These are phyloP conservation scores for Noctuana brunneofusca DNA, from an alignment of 2,888 invertebrate species.

Conservation along the genomic window DNA sequence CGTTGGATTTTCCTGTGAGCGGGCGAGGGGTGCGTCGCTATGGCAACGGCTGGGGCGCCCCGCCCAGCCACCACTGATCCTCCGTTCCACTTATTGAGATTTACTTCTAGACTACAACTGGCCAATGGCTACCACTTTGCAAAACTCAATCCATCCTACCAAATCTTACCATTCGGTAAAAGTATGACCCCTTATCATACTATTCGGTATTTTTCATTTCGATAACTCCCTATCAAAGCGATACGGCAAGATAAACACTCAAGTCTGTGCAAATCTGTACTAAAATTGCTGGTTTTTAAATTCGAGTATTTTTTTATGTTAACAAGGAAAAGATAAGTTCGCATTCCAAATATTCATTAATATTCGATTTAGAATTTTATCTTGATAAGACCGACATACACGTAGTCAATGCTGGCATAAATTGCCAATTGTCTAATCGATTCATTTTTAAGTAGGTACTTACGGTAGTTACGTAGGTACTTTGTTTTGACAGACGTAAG, in stretches of 20 bases:
- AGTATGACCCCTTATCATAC: slow-evolving; percentile 22
- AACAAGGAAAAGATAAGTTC: slow-evolving; percentile 11
- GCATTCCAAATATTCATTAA: not conserved
- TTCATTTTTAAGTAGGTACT: not conserved
- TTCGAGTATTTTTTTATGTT: slow-evolving; percentile 1
- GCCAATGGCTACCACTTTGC: slow-evolving; percentile 11
- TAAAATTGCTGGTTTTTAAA: slow-evolving; percentile 22
- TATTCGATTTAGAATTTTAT: slow-evolving; percentile 6
- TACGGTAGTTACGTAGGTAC: not conserved
- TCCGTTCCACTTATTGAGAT: slow-evolving; percentile 59
- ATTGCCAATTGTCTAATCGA: not conserved
- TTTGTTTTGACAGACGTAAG: not conserved
- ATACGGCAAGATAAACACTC: slow-evolving; percentile 36
- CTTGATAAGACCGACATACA: not conserved
- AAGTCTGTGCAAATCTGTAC: slow-evolving; percentile 25
- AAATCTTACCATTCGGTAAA: slow-evolving; percentile 14
- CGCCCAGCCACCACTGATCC: slow-evolving; percentile 53
- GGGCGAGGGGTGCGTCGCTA: slow-evolving; percentile 65
- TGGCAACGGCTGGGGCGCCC: slow-evolving; percentile 71
- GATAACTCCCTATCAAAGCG: slow-evolving; percentile 38
- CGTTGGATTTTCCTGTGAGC: slow-evolving; percentile 43
- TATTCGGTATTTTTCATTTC: slow-evolving; percentile 35
- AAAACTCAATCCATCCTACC: slow-evolving; percentile 9
- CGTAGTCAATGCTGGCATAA: not conserved
- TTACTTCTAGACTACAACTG: slow-evolving; percentile 24